These are phyloP conservation scores for Heteromyza rotundicornis DNA, from an alignment of 2,888 invertebrate genomes.

Conservation along the genomic window DNA sequence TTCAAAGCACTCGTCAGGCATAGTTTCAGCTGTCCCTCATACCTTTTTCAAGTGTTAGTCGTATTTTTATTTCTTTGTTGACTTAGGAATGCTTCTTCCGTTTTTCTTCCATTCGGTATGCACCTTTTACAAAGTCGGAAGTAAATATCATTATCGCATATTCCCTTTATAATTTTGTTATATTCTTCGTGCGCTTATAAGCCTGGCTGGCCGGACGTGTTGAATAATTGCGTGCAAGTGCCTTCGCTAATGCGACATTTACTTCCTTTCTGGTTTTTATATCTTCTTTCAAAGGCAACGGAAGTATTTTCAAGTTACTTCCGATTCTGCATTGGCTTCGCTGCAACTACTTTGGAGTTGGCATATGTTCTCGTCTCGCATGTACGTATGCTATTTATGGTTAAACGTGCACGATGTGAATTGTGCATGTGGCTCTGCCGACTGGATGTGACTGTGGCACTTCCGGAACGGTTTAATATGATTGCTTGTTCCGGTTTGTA, in stretches of 20 bases:
- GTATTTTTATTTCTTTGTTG: too few relatives aligned
- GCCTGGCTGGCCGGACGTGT: neutral
- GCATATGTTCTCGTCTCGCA: neutral
- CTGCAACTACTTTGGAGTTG: neutral
- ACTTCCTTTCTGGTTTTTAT: too few relatives aligned
- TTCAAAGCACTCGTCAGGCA: too few relatives aligned
- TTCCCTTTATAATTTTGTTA: neutral
- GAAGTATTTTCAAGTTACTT: neutral
- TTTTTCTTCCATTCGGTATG: neutral
- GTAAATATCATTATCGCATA: neutral
- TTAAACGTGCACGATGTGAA: neutral
- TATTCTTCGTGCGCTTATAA: neutral
- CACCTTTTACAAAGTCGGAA: neutral
- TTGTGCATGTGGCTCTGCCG: neutral
- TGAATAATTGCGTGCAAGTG: neutral
- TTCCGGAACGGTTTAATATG: slow-evolving; percentile 1
- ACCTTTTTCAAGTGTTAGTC: too few relatives aligned
- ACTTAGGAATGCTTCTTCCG: neutral
- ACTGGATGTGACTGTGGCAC: neutral
- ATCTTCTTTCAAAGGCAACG: too few relatives aligned
- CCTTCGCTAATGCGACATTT: neutral
- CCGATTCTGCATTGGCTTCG: neutral
- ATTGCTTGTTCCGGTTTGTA: neutral
- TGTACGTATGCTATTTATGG: neutral
- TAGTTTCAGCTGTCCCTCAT: too few relatives aligned